phyloP scores from a whole-genome alignment of 92 coral and sea anemone species.

The Diadumene lineata region DNA sequence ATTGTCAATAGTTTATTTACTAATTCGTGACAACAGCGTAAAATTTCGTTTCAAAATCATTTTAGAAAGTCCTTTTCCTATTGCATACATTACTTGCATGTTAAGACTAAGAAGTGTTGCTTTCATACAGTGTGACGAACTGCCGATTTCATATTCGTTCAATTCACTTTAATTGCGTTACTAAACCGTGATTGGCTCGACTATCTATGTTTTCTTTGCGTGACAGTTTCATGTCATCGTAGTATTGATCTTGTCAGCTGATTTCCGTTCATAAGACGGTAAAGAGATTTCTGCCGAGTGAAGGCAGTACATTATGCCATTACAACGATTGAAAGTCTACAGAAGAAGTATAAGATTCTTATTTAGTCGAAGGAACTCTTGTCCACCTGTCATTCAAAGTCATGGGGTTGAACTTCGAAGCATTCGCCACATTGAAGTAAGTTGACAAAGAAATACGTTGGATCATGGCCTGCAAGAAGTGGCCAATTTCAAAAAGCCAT shows the following conservation, averaged over 20 bases:
- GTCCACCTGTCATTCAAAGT: slow-evolving; percentile 13
- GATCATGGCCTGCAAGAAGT: background rate
- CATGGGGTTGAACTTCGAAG: slow-evolving; percentile 2
- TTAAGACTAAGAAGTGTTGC: too few species aligned
- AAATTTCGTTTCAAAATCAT: too few species aligned
- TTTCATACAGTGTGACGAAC: background rate
- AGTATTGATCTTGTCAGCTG: slow-evolving; percentile 9
- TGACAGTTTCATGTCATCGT: slow-evolving; percentile 4
- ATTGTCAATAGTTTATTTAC: too few species aligned
- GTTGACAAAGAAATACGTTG: slow-evolving; percentile 2
- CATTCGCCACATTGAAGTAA: slow-evolving; percentile 4
- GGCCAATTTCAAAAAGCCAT: background rate
- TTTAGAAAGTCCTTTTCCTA: too few species aligned
- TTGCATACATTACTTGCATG: too few species aligned
- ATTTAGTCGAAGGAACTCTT: slow-evolving; percentile 18
- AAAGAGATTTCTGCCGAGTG: background rate
- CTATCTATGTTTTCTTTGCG: slow-evolving; percentile 2
- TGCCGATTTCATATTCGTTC: background rate
- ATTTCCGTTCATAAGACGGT: background rate
- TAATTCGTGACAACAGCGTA: too few species aligned
- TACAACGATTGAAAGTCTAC: slow-evolving; percentile 27
- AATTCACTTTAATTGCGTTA: background rate
- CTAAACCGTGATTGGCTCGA: background rate
- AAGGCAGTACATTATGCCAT: slow-evolving; percentile 15
- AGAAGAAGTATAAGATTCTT: slow-evolving; percentile 33